Percentiles rank a stretch among this genome's conserved stretches.
phyloP scores from a whole-genome alignment of 2,888 invertebrate species.

The Plagodis pulveraria region DNA sequence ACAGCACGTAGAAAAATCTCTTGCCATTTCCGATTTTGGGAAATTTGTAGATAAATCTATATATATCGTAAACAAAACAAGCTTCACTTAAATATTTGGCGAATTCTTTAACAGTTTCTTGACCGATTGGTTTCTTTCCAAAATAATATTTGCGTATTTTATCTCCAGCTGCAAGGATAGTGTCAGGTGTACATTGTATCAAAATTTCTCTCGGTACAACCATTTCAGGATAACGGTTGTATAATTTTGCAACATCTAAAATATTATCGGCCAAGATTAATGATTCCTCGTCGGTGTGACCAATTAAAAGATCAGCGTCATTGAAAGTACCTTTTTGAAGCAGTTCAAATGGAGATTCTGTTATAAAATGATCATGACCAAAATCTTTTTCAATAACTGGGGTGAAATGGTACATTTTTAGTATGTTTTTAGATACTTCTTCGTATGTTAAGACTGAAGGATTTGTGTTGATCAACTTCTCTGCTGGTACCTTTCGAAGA shows the following conservation, averaged over 20 bases:
- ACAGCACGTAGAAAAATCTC: conserved; percentile 50
- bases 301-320: conserved; percentile 86
- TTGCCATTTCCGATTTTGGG: conserved; percentile 30
- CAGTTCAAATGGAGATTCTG: conserved; percentile 34
- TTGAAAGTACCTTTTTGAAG: conserved; percentile 62
- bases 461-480: conserved; percentile 40
- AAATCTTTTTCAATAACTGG: conserved; percentile 49
- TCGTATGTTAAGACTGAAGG: conserved; percentile 37
- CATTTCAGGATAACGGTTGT: conserved; percentile 40
- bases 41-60: conserved; percentile 39
- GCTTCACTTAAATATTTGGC: conserved; percentile 36
- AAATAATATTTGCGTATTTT: conserved; percentile 44
- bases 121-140: conserved; percentile 34
- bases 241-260: conserved; percentile 26
- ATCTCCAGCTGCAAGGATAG: conserved; percentile 38
- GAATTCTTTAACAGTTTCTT: conserved; percentile 39
- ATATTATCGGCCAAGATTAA: conserved; percentile 17
- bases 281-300: conserved; percentile 87
- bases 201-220: conserved; percentile 46
- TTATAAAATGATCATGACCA: conserved; percentile 41
- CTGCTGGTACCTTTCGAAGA: conserved; percentile 48
- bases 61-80: conserved; percentile 40
- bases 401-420: conserved; percentile 38
- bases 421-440: conserved; percentile 22
- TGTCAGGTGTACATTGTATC: conserved; percentile 33